Evolutionary conservation across 2,888 invertebrate genomes (phyloP).

Genomic region (Tipula lateralis): DNA sequence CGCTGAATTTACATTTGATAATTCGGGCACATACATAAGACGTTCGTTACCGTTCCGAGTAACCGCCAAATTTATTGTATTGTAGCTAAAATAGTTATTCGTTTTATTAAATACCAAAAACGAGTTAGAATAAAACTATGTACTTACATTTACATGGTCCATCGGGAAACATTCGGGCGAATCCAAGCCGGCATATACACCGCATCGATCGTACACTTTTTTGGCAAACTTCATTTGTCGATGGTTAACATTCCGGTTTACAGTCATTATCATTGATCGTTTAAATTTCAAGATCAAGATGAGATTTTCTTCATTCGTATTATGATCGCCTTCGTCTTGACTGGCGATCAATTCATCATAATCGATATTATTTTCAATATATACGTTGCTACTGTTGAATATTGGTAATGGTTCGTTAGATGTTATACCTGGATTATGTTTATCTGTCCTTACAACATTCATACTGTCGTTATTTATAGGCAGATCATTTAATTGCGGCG

Average conservation of each 20-base stretch:
- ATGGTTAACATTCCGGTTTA: constrained; percentile 70
- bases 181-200: constrained; percentile 80
- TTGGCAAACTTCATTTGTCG: constrained; percentile 73
- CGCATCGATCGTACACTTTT: constrained; percentile 62
- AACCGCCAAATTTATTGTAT: constrained; percentile 67
- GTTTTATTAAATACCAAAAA: too few relatives aligned
- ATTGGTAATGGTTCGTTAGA: constrained; percentile 34
- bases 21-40: constrained; percentile 56
- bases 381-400: constrained; percentile 30
- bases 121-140: too few relatives aligned
- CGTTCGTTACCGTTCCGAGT: constrained; percentile 64
- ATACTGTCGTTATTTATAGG: constrained; percentile 63
- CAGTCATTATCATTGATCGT: constrained; percentile 51
- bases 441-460: constrained; percentile 72
- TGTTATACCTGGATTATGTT: constrained; percentile 35
- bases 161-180: constrained; percentile 83
- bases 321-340: constrained; percentile 61
- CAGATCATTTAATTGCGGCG: neutral
- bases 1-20: constrained; percentile 58
- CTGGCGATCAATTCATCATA: constrained; percentile 51
- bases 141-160: constrained; percentile 82
- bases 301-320: constrained; percentile 59
- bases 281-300: constrained; percentile 35
- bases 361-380: constrained; percentile 41
- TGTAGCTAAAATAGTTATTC: too few relatives aligned